These are phyloP conservation scores for Stigmatopora nigra DNA, from an alignment of 2,113 vertebrate species.

Conservation along the genomic window DNA sequence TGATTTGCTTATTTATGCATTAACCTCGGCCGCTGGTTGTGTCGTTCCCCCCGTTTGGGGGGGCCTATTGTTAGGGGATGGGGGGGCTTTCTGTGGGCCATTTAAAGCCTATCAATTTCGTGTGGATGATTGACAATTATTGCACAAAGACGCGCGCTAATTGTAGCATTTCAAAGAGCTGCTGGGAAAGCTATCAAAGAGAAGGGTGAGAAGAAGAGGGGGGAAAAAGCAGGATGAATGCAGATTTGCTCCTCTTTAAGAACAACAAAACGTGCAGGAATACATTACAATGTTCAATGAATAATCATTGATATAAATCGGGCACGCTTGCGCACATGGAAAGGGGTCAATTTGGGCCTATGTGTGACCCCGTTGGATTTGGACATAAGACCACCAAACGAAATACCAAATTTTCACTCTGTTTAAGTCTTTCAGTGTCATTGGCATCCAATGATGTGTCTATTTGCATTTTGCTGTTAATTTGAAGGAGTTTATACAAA, in stretches of 20 bases:
- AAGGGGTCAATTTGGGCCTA: neutral
- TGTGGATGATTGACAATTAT: conserved; percentile 71
- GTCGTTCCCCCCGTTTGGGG: conserved; percentile 59
- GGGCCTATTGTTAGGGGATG: conserved; percentile 53
- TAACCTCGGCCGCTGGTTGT: conserved; percentile 66
- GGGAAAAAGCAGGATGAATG: neutral
- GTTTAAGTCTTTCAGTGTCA: no score
- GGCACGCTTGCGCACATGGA: neutral
- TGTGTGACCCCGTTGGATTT: no score
- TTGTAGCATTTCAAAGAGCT: conserved; percentile 59
- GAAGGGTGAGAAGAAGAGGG: neutral
- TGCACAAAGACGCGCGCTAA: conserved; percentile 63
- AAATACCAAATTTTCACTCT: no score
- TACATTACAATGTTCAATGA: conserved; percentile 1
- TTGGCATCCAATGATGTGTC: no score
- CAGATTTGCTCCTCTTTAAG: conserved; percentile 2
- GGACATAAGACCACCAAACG: no score
- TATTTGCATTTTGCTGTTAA: no score
- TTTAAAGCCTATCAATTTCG: conserved; percentile 67
- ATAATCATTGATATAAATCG: neutral
- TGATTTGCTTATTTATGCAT: conserved; percentile 78
- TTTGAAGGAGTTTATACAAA: no score
- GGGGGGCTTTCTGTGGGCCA: conserved; percentile 52
- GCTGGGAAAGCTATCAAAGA: conserved; percentile 59
- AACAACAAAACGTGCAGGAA: conserved; percentile 6